These are phyloP conservation scores for Bombus ignitus DNA, from an alignment of 1,140 invertebrate species.

Conservation along the genomic window DNA sequence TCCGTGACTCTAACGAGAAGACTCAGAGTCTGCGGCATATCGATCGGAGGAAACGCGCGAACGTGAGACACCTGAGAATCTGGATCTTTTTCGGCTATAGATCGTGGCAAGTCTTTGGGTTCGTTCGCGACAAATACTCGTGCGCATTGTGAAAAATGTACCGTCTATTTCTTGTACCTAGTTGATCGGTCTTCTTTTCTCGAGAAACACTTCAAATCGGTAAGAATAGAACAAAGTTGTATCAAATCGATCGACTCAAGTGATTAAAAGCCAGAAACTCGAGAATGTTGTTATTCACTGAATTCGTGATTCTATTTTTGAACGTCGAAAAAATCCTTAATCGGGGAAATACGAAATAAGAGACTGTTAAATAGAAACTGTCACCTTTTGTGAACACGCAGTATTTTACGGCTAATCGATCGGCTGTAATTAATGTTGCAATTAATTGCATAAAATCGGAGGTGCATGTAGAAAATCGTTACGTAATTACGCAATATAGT, in stretches of 20 bases:
- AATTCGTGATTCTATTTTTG: background rate
- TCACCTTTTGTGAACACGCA: too few relatives aligned
- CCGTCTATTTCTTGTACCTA: too few relatives aligned
- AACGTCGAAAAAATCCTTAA: background rate
- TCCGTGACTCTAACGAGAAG: slow-evolving; percentile 45
- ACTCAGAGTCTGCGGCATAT: slow-evolving; percentile 30
- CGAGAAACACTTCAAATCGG: background rate
- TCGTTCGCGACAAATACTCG: background rate
- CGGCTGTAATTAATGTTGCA: background rate
- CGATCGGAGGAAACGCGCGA: background rate
- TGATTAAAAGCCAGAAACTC: too few relatives aligned
- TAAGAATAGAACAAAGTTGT: too few relatives aligned
- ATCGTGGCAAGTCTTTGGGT: background rate
- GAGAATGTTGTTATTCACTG: background rate
- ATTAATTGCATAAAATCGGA: slow-evolving; percentile 23
- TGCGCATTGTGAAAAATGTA: background rate
- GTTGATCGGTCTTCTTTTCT: background rate
- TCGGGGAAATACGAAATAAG: background rate
- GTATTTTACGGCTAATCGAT: background rate
- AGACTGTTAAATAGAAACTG: background rate
- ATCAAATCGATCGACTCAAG: too few relatives aligned
- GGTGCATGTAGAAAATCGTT: slow-evolving; percentile 1
- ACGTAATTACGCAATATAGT: slow-evolving; percentile 20
- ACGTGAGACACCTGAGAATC: background rate
- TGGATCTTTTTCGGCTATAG: background rate